These are phyloP conservation scores for Formica selysi DNA, from an alignment of 1,140 invertebrate species.

Conservation along the genomic window DNA sequence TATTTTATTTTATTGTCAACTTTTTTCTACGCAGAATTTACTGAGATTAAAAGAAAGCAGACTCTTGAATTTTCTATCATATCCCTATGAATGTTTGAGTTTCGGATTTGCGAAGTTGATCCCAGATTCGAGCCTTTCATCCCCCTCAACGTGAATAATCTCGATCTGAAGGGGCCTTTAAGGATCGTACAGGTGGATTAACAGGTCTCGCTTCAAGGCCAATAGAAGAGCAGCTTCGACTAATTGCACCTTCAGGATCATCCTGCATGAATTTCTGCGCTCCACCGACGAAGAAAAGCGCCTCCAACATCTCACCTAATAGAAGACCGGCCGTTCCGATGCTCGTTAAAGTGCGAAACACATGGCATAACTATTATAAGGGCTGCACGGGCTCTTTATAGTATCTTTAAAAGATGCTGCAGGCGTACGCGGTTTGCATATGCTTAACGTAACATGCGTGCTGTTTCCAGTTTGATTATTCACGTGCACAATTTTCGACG, in stretches of 20 bases:
- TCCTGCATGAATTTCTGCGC: slow-evolving; percentile 42
- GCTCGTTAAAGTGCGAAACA: slow-evolving; percentile 33
- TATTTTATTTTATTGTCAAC: neutral
- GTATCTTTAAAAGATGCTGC: neutral
- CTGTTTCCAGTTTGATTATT: slow-evolving; percentile 1
- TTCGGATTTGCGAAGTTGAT: slow-evolving; percentile 6
- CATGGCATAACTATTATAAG: slow-evolving; percentile 22
- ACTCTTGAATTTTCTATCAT: neutral
- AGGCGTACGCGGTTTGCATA: neutral
- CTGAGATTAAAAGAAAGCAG: neutral
- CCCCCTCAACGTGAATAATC: slow-evolving; percentile 21
- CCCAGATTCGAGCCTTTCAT: slow-evolving; percentile 27
- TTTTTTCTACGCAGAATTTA: neutral
- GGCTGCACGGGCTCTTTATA: neutral
- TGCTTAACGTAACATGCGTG: neutral
- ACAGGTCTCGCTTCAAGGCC: slow-evolving; percentile 60
- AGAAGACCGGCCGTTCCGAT: slow-evolving; percentile 9
- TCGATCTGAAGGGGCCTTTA: slow-evolving; percentile 12
- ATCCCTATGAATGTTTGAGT: neutral
- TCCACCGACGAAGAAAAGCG: slow-evolving; percentile 5
- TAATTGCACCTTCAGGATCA: slow-evolving; percentile 53
- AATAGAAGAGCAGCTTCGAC: slow-evolving; percentile 48
- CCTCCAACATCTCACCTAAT: slow-evolving; percentile 25
- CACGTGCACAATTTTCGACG: neutral
- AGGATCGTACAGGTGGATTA: slow-evolving; percentile 50